phyloP scores from a whole-genome alignment of 1,140 invertebrate genomes.

The Tetragnatha versicolor region DNA sequence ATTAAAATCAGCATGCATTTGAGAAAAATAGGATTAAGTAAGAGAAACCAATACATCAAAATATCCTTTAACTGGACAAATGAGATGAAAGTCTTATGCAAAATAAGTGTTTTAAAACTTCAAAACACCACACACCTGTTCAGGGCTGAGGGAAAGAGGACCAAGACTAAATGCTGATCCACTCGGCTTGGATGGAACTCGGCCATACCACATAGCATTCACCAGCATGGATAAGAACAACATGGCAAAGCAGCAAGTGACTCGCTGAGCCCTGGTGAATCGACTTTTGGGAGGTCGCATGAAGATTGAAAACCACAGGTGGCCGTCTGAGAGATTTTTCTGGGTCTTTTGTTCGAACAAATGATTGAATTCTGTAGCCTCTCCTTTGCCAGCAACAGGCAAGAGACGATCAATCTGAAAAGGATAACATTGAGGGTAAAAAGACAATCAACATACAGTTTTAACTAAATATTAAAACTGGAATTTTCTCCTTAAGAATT shows the following conservation, averaged over 20 bases:
- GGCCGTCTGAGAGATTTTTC: constrained; percentile 68
- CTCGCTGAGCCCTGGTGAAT: constrained; percentile 67
- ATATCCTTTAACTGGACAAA: too few species aligned
- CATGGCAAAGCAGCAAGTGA: constrained; percentile 69
- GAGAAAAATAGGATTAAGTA: too few species aligned
- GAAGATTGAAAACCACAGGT: constrained; percentile 71
- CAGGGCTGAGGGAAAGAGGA: constrained; percentile 65
- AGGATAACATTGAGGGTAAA: neutral
- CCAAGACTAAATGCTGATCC: constrained; percentile 63
- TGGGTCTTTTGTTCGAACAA: constrained; percentile 65
- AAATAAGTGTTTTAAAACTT: too few species aligned
- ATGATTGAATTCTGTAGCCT: constrained; percentile 65
- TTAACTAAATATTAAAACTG: too few species aligned
- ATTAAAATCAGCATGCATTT: too few species aligned
- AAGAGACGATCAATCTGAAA: constrained; percentile 68
- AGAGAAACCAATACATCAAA: too few species aligned
- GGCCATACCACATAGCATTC: constrained; percentile 70
- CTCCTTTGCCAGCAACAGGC: constrained; percentile 66
- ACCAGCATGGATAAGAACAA: constrained; percentile 69
- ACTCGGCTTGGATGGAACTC: constrained; percentile 57
- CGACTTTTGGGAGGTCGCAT: constrained; percentile 67
- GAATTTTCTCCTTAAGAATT: neutral
- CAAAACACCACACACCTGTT: too few species aligned
- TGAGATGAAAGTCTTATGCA: too few species aligned
- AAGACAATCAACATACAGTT: too few species aligned